Conservation (phyloP, 1,140 invertebrate genomes). For the Polyergus mexicanus region DNA sequence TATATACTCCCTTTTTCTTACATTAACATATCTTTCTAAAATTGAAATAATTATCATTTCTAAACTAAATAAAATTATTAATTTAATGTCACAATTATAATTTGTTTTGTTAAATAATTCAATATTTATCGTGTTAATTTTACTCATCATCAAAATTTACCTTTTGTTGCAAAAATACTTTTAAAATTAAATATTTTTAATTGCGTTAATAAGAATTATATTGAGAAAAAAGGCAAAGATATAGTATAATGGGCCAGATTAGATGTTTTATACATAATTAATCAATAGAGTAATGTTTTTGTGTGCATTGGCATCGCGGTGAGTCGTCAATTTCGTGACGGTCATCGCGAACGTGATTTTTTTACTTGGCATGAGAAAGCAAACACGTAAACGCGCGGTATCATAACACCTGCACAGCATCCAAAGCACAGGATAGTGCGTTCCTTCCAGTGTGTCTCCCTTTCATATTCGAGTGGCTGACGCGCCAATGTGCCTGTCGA, state of each 20-base stretch:
- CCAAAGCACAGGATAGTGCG: slow-evolving; percentile 13
- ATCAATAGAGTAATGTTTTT: slow-evolving; percentile 41
- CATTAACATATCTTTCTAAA: background rate
- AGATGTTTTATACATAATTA: slow-evolving; percentile 31
- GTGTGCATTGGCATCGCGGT: slow-evolving; percentile 13
- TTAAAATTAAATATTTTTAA: background rate
- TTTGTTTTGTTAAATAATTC: background rate
- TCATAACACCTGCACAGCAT: slow-evolving; percentile 65
- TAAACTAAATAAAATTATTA: background rate
- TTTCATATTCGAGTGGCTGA: slow-evolving; percentile 69
- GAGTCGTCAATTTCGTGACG: slow-evolving; percentile 65
- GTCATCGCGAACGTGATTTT: slow-evolving; percentile 61
- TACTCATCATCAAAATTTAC: background rate
- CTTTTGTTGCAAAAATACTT: background rate
- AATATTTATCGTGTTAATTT: slow-evolving; percentile 3
- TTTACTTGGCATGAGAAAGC: slow-evolving; percentile 62
- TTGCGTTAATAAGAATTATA: background rate
- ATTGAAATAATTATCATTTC: background rate
- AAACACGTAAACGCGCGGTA: slow-evolving; percentile 70
- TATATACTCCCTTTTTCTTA: background rate
- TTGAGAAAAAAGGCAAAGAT: background rate
- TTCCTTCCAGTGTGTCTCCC: slow-evolving; percentile 60
- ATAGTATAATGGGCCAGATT: background rate
- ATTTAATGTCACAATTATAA: background rate
- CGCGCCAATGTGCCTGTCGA: slow-evolving; percentile 58